These are phyloP conservation scores for Drosophila nasuta DNA, from an alignment of 1,140 invertebrate genomes.

Conservation along the genomic window DNA sequence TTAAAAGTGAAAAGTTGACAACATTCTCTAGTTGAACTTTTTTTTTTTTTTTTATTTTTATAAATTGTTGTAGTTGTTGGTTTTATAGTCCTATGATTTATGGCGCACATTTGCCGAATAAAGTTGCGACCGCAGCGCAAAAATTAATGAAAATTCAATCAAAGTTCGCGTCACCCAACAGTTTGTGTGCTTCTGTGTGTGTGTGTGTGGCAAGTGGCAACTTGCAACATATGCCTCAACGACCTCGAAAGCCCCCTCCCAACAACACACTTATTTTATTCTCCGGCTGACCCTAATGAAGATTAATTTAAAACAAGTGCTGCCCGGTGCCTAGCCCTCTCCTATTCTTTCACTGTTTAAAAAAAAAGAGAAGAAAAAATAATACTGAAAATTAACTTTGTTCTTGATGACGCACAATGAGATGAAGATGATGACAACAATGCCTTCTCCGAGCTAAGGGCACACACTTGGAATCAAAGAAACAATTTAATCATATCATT, in stretches of 20 bases:
- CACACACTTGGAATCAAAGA: conserved; percentile 25
- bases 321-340: conserved; percentile 19
- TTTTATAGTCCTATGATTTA: conserved; percentile 62
- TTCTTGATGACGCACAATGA: conserved; percentile 41
- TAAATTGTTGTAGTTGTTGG: background rate
- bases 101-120: conserved; percentile 51
- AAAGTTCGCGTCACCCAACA: conserved; percentile 58
- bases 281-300: conserved; percentile 73
- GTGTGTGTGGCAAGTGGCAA: conserved; percentile 20
- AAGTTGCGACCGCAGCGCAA: conserved; percentile 66
- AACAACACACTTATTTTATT: conserved; percentile 37
- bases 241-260: conserved; percentile 18
- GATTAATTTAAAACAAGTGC: conserved; percentile 77
- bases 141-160: conserved; percentile 82
- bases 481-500: conserved; percentile 63
- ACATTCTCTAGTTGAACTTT: conserved; percentile 67
- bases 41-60: conserved; percentile 31
- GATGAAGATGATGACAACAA: conserved; percentile 33
- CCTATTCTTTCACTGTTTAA: conserved; percentile 30
- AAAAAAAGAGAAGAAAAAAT: conserved; percentile 15
- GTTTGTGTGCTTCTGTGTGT: background rate
- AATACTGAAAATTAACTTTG: conserved; percentile 26
- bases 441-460: conserved; percentile 15
- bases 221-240: conserved; percentile 55
- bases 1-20: conserved; percentile 83